phyloP scores from a whole-genome alignment of 2,888 invertebrate species.

The Drosophila suboccidentalis region DNA sequence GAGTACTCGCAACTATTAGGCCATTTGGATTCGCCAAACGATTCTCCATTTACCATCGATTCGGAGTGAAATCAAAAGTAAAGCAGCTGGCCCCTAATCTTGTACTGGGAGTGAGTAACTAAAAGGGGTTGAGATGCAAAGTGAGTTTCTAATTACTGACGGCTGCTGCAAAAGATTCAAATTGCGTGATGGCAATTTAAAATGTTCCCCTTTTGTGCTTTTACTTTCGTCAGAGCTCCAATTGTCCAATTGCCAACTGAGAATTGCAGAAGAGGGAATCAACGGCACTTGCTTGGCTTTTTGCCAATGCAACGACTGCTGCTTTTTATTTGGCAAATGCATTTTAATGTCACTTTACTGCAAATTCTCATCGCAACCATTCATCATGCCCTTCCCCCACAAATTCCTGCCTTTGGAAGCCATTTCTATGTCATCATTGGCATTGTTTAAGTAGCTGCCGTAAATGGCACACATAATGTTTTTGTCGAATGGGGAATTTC shows the following conservation, averaged over 20 bases:
- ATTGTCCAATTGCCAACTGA: conserved; percentile 38
- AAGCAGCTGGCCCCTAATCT: conserved; percentile 35
- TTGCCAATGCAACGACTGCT: conserved; percentile 51
- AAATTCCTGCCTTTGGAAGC: neutral
- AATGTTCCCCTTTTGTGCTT: conserved; percentile 33
- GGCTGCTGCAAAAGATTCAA: conserved; percentile 52
- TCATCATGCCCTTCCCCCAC: conserved; percentile 36
- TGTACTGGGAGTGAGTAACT: neutral
- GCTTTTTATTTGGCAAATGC: conserved; percentile 70
- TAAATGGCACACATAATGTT: conserved; percentile 37
- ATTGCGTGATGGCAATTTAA: conserved; percentile 50
- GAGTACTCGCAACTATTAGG: conserved; percentile 17
- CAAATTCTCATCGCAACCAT: conserved; percentile 63
- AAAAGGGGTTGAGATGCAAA: conserved; percentile 3
- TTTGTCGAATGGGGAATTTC: conserved; percentile 23
- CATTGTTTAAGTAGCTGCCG: conserved; percentile 54
- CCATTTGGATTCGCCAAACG: conserved; percentile 29
- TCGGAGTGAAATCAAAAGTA: conserved; percentile 14
- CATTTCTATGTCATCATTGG: conserved; percentile 51
- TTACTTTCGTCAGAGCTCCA: conserved; percentile 54
- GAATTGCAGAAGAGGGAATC: neutral
- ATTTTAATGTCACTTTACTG: conserved; percentile 69
- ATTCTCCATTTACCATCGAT: conserved; percentile 16
- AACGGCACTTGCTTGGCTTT: conserved; percentile 44
- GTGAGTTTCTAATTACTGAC: conserved; percentile 62